Conservation (phyloP, 2,113 vertebrate species). For the Lycocorax pyrrhopterus region DNA sequence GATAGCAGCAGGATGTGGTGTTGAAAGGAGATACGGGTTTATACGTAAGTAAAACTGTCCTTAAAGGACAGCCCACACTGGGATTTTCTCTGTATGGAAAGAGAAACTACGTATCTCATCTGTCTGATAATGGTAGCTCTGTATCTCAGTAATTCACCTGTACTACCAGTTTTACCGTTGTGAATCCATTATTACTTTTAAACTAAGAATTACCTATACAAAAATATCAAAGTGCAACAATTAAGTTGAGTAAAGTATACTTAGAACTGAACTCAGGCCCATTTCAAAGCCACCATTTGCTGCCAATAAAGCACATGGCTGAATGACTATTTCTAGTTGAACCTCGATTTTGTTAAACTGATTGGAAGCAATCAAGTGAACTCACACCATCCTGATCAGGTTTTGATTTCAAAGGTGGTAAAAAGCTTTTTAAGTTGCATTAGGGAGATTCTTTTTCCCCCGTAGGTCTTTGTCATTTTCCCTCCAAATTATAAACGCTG, state of each 20-base stretch:
- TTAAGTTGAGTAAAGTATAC: neutral
- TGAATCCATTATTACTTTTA: neutral
- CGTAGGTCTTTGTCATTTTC: neutral
- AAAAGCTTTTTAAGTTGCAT: neutral
- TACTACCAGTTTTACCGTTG: neutral
- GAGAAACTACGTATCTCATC: neutral
- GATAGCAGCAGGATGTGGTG: neutral
- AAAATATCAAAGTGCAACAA: neutral
- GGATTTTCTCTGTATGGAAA: neutral
- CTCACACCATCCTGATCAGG: neutral
- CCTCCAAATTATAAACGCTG: neutral
- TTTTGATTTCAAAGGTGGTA: neutral
- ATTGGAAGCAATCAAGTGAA: neutral
- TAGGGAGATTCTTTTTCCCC: neutral
- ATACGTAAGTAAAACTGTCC: neutral
- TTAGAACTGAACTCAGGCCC: neutral
- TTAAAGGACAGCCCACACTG: neutral
- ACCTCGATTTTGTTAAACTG: neutral
- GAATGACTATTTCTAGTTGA: neutral
- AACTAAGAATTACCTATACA: neutral
- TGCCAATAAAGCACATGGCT: neutral
- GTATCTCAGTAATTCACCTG: neutral
- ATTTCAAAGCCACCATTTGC: neutral
- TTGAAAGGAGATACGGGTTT: neutral
- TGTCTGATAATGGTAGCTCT: neutral